Percentiles rank a stretch among this genome's conserved stretches.
These are phyloP conservation scores for Drosophila ficusphila DNA, from an alignment of 1,140 invertebrate species.

Conservation along the genomic window DNA sequence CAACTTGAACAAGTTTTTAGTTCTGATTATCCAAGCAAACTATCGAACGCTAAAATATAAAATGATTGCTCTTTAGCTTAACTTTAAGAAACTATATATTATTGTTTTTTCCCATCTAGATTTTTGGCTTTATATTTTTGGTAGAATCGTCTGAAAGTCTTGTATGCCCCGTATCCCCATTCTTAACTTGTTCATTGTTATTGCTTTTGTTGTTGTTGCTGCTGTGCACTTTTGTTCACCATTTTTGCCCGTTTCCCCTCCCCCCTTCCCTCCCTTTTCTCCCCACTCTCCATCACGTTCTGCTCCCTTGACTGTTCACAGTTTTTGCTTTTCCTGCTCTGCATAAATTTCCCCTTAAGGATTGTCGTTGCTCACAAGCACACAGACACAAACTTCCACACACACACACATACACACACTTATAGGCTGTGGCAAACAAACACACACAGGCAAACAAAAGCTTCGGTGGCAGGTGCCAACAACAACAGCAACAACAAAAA, in stretches of 20 bases:
- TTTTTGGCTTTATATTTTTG: neutral
- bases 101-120: too few species aligned
- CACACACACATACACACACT: neutral
- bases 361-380: slow-evolving; percentile 55
- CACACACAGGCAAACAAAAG: slow-evolving; percentile 45
- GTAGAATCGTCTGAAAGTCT: slow-evolving; percentile 5
- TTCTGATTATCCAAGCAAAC: too few species aligned
- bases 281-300: neutral
- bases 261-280: neutral
- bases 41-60: too few species aligned
- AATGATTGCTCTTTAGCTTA: too few species aligned
- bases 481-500: slow-evolving; percentile 9
- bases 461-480: slow-evolving; percentile 46
- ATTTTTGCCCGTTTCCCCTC: slow-evolving; percentile 48
- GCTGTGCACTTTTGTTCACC: slow-evolving; percentile 73
- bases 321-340: slow-evolving; percentile 54
- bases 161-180: slow-evolving; percentile 6
- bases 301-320: slow-evolving; percentile 34
- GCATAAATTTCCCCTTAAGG: slow-evolving; percentile 80
- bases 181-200: slow-evolving; percentile 48
- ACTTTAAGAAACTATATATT: neutral
- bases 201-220: slow-evolving; percentile 32
- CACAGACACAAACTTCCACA: slow-evolving; percentile 3
- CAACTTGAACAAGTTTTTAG: neutral
- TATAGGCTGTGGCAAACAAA: slow-evolving; percentile 22